Percentiles rank a stretch among this genome's conserved stretches.
Conservation (phyloP, 2,888 invertebrate species). For the Penaeus monodon region DNA sequence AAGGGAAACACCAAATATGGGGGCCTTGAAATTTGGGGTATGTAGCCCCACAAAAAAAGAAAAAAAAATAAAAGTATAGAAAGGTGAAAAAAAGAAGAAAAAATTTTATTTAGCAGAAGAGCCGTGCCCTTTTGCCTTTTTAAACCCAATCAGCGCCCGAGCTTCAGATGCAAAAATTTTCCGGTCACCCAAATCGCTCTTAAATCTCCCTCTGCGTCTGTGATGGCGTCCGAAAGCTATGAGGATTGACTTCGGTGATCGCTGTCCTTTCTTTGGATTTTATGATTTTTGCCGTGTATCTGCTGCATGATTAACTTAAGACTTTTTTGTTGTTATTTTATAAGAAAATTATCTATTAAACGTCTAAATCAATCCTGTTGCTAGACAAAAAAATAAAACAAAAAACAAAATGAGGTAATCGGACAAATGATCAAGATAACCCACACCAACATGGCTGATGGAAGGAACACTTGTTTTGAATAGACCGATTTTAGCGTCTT, state of each 20-base stretch:
- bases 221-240: slow-evolving; percentile 3
- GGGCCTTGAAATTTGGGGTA: too few relatives aligned
- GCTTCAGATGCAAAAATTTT: slow-evolving; percentile 52
- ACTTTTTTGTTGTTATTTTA: background rate
- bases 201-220: slow-evolving; percentile 39
- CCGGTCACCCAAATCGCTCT: slow-evolving; percentile 32
- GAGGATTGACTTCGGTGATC: background rate
- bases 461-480: slow-evolving; percentile 47
- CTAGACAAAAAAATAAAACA: background rate
- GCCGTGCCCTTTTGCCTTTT: background rate
- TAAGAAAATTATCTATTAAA: background rate
- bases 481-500: slow-evolving; percentile 1
- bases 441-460: slow-evolving; percentile 51
- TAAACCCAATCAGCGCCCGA: slow-evolving; percentile 39
- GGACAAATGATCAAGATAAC: slow-evolving; percentile 34
- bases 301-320: too few relatives aligned
- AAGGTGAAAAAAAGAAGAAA: slow-evolving; percentile 36
- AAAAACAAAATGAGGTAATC: background rate
- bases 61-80: background rate
- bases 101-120: too few relatives aligned
- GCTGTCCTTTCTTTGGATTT: background rate
- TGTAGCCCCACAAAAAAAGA: background rate
- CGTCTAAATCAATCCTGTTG: too few relatives aligned
- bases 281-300: background rate
- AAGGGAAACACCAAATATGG: too few relatives aligned